Evolutionary conservation across 2,113 vertebrate species (phyloP).

Genomic region (Lagenorhynchus albirostris): DNA sequence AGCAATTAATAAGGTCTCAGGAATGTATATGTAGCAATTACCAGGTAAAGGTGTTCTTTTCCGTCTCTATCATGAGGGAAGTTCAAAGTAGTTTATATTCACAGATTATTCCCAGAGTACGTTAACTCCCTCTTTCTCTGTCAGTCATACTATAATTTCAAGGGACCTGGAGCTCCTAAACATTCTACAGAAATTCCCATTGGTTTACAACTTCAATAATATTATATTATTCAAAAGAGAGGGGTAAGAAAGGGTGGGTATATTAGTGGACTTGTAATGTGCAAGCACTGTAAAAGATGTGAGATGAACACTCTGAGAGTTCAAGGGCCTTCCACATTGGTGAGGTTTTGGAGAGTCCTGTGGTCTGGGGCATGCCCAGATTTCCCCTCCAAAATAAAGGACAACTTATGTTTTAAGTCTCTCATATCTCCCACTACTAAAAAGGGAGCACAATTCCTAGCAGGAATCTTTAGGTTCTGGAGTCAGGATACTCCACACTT

Average conservation of each 20-base stretch:
- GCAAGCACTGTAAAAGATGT: background rate
- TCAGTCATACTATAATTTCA: background rate
- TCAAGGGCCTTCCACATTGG: background rate
- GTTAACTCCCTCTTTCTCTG: background rate
- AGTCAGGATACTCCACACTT: background rate
- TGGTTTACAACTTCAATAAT: background rate
- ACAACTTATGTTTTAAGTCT: background rate
- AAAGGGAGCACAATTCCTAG: background rate
- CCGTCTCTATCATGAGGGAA: background rate
- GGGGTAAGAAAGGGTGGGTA: background rate
- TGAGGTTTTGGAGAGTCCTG: background rate
- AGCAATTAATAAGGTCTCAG: background rate
- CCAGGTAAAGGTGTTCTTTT: background rate
- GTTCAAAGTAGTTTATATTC: background rate
- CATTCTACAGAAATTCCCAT: background rate
- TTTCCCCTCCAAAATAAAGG: background rate
- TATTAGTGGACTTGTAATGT: background rate
- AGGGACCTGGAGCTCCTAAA: background rate
- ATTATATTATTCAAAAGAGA: background rate
- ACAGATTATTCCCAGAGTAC: background rate
- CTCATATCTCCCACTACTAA: background rate
- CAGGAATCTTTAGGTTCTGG: background rate
- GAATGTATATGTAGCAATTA: background rate
- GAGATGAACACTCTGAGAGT: background rate
- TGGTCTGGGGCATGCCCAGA: background rate